Conservation (phyloP, 2,113 vertebrate genomes). For the Polypterus bichir region DNA sequence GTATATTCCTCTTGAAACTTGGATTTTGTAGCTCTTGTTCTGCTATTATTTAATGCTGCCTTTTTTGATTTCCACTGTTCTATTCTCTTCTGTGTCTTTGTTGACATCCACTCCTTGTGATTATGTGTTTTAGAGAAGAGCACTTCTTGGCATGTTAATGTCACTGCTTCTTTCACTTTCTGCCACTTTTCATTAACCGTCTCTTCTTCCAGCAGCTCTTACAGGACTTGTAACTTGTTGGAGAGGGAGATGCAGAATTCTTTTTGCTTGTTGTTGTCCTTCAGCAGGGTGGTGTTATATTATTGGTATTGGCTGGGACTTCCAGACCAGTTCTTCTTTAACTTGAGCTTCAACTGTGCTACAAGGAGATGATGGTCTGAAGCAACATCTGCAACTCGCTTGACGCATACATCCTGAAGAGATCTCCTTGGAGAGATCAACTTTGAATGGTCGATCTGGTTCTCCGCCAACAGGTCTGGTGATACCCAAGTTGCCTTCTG, state of each 20-base stretch:
- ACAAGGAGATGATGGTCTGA: neutral
- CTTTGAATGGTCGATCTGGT: too few species aligned
- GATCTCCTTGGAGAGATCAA: neutral
- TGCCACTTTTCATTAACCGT: neutral
- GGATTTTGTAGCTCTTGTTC: too few species aligned
- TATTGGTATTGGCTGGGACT: too few species aligned
- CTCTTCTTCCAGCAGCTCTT: neutral
- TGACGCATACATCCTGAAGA: neutral
- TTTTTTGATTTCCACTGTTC: too few species aligned
- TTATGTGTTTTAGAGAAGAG: neutral
- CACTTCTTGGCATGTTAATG: neutral
- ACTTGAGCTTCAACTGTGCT: neutral
- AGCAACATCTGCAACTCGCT: neutral
- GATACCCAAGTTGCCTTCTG: neutral
- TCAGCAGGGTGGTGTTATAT: too few species aligned
- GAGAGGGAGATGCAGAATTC: neutral
- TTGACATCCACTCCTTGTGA: neutral
- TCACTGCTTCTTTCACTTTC: neutral
- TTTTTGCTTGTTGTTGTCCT: neutral
- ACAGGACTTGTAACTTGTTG: neutral
- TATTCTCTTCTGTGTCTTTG: too few species aligned
- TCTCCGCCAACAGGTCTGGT: neutral
- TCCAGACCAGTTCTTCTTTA: too few species aligned
- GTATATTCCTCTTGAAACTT: too few species aligned
- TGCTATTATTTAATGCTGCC: too few species aligned